phyloP scores from a whole-genome alignment of 2,797 vertebrate genomes.

The Rhabdomys pumilio region DNA sequence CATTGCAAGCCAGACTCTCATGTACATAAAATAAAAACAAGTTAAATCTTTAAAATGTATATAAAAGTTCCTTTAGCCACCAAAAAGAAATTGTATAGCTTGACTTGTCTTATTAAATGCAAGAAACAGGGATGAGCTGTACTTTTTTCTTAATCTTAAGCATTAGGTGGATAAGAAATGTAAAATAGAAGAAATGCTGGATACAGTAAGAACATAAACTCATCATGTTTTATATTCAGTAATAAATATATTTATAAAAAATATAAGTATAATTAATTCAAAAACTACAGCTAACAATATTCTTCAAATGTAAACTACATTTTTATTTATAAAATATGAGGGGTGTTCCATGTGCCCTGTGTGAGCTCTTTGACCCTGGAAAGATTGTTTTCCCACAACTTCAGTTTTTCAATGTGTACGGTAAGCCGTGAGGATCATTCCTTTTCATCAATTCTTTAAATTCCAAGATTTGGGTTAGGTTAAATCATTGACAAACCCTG shows the following conservation, averaged over 20 bases:
- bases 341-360: not conserved
- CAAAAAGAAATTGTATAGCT: not conserved
- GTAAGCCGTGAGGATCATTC: not conserved
- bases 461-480: slow-evolving; percentile 21
- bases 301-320: slow-evolving; percentile 33
- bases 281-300: slow-evolving; percentile 11
- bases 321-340: not conserved
- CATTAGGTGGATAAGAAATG: not conserved
- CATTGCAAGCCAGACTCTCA: not conserved
- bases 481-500: slow-evolving; percentile 30
- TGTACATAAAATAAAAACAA: not conserved
- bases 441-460: slow-evolving; percentile 4
- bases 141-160: slow-evolving; percentile 25
- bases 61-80: not conserved
- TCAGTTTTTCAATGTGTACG: not conserved
- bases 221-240: not conserved
- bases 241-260: slow-evolving; percentile 12
- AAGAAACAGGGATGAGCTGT: not conserved
- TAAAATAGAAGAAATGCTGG: not conserved
- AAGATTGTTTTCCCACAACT: not conserved
- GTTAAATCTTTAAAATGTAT: not conserved
- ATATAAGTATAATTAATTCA: not conserved
- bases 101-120: not conserved
- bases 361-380: not conserved
- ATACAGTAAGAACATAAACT: not conserved